These are phyloP conservation scores for Agrochola circellaris DNA, from an alignment of 2,888 invertebrate genomes.

Conservation along the genomic window DNA sequence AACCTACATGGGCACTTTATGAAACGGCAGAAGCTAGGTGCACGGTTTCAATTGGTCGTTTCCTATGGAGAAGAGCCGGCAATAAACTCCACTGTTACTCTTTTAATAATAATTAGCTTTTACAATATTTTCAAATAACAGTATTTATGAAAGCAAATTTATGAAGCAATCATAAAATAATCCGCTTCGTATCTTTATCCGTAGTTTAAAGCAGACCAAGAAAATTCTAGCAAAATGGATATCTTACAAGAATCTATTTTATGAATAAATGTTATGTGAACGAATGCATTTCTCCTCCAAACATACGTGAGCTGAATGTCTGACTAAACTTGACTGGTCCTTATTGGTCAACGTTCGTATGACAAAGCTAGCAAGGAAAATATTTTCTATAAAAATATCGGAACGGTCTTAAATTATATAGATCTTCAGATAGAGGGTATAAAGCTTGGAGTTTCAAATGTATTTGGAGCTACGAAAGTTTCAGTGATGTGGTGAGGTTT, in stretches of 20 bases:
- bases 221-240: conserved; percentile 60
- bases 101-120: no score
- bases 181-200: conserved; percentile 1
- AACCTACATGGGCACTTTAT: no score
- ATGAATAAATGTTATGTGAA: conserved; percentile 70
- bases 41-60: no score
- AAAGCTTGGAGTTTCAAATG: conserved; percentile 29
- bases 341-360: conserved; percentile 74
- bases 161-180: not conserved
- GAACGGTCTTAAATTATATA: conserved; percentile 62
- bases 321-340: conserved; percentile 65
- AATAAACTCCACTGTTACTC: no score
- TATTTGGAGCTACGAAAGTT: not conserved
- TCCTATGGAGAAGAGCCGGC: no score
- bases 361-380: conserved; percentile 72
- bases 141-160: not conserved
- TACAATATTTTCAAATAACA: not conserved
- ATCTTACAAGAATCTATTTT: conserved; percentile 68
- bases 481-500: not conserved
- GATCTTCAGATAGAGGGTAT: conserved; percentile 48
- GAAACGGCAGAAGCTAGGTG: no score
- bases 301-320: conserved; percentile 75
- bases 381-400: conserved; percentile 71
- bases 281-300: conserved; percentile 73
- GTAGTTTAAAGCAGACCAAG: not conserved